These are phyloP conservation scores for Eira barbara DNA, from an alignment of 2,113 vertebrate species.

Conservation along the genomic window DNA sequence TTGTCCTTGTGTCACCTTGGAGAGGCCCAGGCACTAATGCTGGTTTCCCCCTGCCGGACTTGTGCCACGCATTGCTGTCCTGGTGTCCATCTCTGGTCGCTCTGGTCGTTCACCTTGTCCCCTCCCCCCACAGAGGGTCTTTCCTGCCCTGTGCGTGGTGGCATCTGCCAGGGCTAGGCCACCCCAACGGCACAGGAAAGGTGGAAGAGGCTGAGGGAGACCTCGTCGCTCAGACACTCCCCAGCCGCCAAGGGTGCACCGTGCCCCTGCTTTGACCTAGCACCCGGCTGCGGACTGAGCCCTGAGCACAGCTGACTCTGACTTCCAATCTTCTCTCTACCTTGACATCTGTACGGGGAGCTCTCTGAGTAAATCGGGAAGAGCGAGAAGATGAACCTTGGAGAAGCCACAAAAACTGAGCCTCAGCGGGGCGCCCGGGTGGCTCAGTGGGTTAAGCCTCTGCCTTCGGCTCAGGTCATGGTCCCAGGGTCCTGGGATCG, in stretches of 20 bases:
- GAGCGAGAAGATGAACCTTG: background rate
- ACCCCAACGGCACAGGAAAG: fast-evolving
- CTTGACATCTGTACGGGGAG: background rate
- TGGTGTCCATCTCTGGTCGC: background rate
- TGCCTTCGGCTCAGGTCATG: too few relatives aligned
- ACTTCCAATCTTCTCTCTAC: background rate
- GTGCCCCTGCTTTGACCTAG: background rate
- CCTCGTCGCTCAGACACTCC: fast-evolving
- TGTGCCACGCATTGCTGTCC: background rate
- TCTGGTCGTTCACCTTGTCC: background rate
- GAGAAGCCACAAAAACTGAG: background rate
- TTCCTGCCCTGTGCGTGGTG: background rate
- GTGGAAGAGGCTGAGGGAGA: background rate
- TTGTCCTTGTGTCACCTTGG: background rate
- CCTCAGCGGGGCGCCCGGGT: background rate
- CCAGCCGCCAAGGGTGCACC: background rate
- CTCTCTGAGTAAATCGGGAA: background rate
- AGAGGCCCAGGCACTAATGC: background rate
- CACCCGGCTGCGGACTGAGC: background rate
- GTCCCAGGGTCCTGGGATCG: background rate
- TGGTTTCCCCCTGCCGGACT: background rate
- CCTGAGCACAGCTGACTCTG: background rate
- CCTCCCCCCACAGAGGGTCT: too few relatives aligned
- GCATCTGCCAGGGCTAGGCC: background rate
- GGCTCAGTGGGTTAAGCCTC: background rate